Evolutionary conservation across 2,113 vertebrate species (phyloP), one percentile per base, ranked within the genome.

Genomic region (Sapayoa aenigma): DNA sequence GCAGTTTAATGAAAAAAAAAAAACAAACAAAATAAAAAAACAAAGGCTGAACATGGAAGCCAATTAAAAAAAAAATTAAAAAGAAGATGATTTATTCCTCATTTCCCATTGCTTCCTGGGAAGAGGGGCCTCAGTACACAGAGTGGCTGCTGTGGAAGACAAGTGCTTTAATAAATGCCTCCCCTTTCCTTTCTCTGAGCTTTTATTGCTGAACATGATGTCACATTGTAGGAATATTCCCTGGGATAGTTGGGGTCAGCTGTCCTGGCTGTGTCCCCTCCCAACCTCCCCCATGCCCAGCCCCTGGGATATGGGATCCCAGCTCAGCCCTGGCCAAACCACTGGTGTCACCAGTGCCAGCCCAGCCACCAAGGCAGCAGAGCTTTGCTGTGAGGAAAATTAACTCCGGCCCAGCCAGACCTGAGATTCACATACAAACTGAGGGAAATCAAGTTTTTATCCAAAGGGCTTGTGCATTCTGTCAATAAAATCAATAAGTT

Each of bases 141-240:
- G 3, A 44, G 17, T 4, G 21, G 35, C 42, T 56, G 30, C 44
- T 3, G 3, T 25, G 49, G 53, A 55, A 56, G 59, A 39, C 14
- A 78, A 93, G 79, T 8, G 24, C 46, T 22, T 67, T 14, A 30
- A 37, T 2, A 82, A 85, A 44, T 28, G 9, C 2, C 7, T 46
- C 14, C 11, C 4, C 33, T 24, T 28, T 33, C 76, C 46, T 47
- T 55, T 62, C 41, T 65, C 33, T 50, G 30, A 6, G 19, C 12
- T 65, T 50, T 39, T 37, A 4, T 23, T 28, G 11, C 53, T n/a
- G 23, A 46, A 18, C 21, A 23, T 8, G 49, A 20, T 7, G 3
- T 17, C 23, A 8, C 2, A 7, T 6, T 3, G 3, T 0, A 67
- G 62, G 72, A 81, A 49, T 2, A 66, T 5, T 46, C 60, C 69